A percentile compares a stretch with the other conserved stretches of the same genome.
Evolutionary conservation across 2,888 invertebrate genomes (phyloP).

Genomic region (Oxytorus armatus): DNA sequence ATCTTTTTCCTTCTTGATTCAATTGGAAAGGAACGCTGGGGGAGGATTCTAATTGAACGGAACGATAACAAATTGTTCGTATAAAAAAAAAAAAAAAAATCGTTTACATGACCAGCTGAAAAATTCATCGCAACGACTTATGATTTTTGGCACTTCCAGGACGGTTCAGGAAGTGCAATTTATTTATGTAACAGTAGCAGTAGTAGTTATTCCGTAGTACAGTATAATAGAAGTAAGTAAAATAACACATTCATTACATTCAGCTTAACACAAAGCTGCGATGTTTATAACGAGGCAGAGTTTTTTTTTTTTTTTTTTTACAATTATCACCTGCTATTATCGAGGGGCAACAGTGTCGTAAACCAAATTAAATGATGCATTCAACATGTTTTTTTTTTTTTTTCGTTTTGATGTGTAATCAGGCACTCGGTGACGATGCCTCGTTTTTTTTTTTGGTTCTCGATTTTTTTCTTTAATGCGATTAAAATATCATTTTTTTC

Average conservation of each 20-base stretch:
- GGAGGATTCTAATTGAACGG: too few species aligned
- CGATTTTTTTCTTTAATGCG: too few species aligned
- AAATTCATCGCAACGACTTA: neutral
- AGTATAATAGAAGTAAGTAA: slow-evolving; percentile 73
- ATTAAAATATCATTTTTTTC: too few species aligned
- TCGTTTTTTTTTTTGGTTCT: slow-evolving; percentile 25
- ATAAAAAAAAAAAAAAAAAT: too few species aligned
- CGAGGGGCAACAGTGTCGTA: slow-evolving; percentile 70
- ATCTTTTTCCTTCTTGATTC: too few species aligned
- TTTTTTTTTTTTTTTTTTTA: slow-evolving; percentile 31
- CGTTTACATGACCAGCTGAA: neutral
- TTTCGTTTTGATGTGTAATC: slow-evolving; percentile 46
- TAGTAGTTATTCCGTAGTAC: slow-evolving; percentile 59
- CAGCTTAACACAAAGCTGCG: slow-evolving; percentile 75
- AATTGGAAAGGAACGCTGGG: too few species aligned
- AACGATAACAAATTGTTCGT: too few species aligned
- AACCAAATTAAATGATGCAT: slow-evolving; percentile 73
- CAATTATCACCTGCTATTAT: slow-evolving; percentile 41
- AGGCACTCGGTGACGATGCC: slow-evolving; percentile 36
- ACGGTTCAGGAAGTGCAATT: slow-evolving; percentile 74
- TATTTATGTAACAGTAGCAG: slow-evolving; percentile 79
- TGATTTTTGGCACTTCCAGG: slow-evolving; percentile 72
- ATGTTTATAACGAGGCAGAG: slow-evolving; percentile 55
- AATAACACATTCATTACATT: slow-evolving; percentile 75
- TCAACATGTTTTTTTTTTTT: slow-evolving; percentile 51